phyloP scores from a whole-genome alignment of 2,888 invertebrate genomes.

The Nycteola revayana region DNA sequence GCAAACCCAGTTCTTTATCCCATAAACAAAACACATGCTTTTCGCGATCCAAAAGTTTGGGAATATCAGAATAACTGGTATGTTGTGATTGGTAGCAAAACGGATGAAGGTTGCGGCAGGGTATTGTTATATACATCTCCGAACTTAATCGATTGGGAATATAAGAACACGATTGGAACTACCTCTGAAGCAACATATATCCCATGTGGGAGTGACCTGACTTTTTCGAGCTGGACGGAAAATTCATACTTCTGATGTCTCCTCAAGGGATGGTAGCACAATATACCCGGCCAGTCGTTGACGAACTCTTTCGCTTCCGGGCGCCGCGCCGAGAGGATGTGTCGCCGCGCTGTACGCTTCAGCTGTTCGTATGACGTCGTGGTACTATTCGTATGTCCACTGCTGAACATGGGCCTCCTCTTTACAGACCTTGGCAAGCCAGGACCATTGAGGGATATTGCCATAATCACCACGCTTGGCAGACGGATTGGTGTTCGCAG shows the following conservation, averaged over 20 bases:
- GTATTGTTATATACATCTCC: slow-evolving; percentile 63
- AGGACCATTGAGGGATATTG: too few species aligned
- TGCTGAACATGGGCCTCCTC: too few species aligned
- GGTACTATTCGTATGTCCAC: too few species aligned
- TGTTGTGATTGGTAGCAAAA: slow-evolving; percentile 64
- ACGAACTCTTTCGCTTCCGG: too few species aligned
- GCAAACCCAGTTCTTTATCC: slow-evolving; percentile 63
- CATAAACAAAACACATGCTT: slow-evolving; percentile 60
- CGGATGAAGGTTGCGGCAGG: slow-evolving; percentile 49
- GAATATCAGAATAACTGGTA: slow-evolving; percentile 62
- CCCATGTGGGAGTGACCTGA: slow-evolving; percentile 82
- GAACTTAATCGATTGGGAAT: slow-evolving; percentile 64
- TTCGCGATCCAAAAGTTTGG: slow-evolving; percentile 77
- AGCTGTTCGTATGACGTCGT: too few species aligned
- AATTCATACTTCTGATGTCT: slow-evolving; percentile 65
- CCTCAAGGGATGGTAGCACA: slow-evolving; percentile 70
- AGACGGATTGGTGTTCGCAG: too few species aligned
- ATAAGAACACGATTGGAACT: slow-evolving; percentile 57
- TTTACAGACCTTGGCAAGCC: too few species aligned
- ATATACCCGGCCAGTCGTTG: too few species aligned
- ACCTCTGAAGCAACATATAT: slow-evolving; percentile 45
- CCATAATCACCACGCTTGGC: too few species aligned
- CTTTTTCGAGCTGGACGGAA: slow-evolving; percentile 70
- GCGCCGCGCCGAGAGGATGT: too few species aligned
- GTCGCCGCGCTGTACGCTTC: too few species aligned